phyloP scores from a whole-genome alignment of 1,140 invertebrate species.

The Heliconius melpomene region DNA sequence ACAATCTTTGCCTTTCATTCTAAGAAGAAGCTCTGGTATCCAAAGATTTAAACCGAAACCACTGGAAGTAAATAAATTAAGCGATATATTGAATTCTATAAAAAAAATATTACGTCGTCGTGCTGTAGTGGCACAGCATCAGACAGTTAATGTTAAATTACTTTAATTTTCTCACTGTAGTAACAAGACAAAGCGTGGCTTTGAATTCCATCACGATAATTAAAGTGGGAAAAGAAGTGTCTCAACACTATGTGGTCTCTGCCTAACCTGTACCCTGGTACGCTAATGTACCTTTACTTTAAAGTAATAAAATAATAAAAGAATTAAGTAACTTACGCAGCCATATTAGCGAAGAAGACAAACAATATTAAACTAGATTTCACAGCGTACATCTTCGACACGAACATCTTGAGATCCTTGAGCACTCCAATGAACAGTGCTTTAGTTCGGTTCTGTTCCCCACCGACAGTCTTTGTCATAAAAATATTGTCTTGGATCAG shows the following conservation, averaged over 20 bases:
- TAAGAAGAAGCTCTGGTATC: constrained; percentile 86
- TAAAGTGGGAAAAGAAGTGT: too few relatives aligned
- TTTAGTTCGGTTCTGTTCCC: constrained; percentile 66
- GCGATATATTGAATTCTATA: too few relatives aligned
- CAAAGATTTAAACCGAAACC: constrained; percentile 87
- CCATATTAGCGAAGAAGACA: constrained; percentile 86
- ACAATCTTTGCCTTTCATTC: constrained; percentile 67
- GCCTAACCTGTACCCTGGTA: too few relatives aligned
- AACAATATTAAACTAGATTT: constrained; percentile 82
- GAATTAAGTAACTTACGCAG: constrained; percentile 81
- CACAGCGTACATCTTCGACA: constrained; percentile 78
- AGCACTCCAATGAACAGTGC: constrained; percentile 78
- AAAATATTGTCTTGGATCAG: constrained; percentile 69
- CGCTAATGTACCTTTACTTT: too few relatives aligned
- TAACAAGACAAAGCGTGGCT: too few relatives aligned
- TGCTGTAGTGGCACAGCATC: too few relatives aligned
- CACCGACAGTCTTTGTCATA: constrained; percentile 54
- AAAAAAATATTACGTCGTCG: too few relatives aligned
- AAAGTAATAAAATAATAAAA: too few relatives aligned
- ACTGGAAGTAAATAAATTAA: constrained; percentile 75
- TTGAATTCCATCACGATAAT: too few relatives aligned
- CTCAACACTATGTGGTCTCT: too few relatives aligned
- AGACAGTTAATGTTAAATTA: too few relatives aligned
- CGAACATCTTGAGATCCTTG: constrained; percentile 80
- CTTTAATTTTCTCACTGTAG: too few relatives aligned